Base-by-base conservation (phyloP, 2,797 vertebrate genomes). In the Spinus pinus region DNA sequence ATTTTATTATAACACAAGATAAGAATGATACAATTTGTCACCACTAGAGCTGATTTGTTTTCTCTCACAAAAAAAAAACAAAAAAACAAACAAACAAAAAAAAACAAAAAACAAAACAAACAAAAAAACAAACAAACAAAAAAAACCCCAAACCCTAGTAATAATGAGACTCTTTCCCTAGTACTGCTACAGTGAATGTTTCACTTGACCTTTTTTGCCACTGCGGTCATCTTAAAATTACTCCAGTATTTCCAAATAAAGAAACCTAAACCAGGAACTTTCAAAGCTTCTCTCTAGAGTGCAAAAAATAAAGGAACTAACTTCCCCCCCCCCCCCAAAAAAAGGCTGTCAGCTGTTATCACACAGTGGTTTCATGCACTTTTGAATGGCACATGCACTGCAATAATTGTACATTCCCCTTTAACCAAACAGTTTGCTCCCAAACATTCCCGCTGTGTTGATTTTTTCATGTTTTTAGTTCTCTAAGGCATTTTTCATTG, bases 161-260 rank as follows among this genome's bases (percentile, higher is more conserved):
- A 50, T 51, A 64, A 33, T 30, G 39, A 69, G 20, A 25, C 17
- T 35, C 14, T 54, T 71, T 74, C 65, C 51, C 21, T 62, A 6
- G 25, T 37, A 57, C 13, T 8, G 20, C 39, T 51, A 25, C 25
- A 74, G 25, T 37, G 44, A 92, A 53, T 20, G 17, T 71, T 88
- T 72, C 60, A 64, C 28, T 66, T 77, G 60, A 94, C 54, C 19
- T 67, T 83, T 72, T 65, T 61, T 86, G 57, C 54, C 27, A 19
- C 18, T 49, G 23, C 39, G n/a, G 14, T 70, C 28, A 65, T 86
- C 47, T 83, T 66, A 65, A 81, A 90, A 93, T 72, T 69, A 62
- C 41, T 88, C 73, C 10, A 16, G 7, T 83, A 64, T 37, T 90
- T 91, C 93, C 58, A 94, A 74, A 91, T 86, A 86, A 92, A 91